A percentile compares a stretch with the other conserved stretches of the same genome.
phyloP scores from a whole-genome alignment of 2,797 vertebrate species.

The Diplodus puntazzo region DNA sequence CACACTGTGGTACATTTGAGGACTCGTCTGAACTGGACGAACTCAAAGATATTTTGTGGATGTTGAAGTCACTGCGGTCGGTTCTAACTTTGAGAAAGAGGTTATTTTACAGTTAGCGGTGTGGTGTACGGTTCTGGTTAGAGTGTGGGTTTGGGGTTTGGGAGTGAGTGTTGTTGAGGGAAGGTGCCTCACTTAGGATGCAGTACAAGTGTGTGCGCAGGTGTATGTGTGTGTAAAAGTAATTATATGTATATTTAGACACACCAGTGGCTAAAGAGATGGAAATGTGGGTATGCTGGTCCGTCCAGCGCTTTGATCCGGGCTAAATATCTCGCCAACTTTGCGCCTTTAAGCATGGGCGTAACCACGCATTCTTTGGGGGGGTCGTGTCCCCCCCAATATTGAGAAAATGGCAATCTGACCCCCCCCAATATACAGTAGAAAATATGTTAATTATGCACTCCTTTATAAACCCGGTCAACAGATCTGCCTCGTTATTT shows the following conservation, averaged over 20 bases:
- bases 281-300: not conserved
- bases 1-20: not conserved
- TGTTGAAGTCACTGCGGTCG: slow-evolving; percentile 29
- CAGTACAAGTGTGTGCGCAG: slow-evolving; percentile 29
- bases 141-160: slow-evolving; percentile 31
- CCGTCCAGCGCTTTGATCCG: not conserved
- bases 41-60: slow-evolving; percentile 31
- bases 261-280: not conserved
- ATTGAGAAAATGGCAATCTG: no score
- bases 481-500: no score
- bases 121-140: slow-evolving; percentile 39
- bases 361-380: no score
- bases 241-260: no score
- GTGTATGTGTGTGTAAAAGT: slow-evolving; percentile 12
- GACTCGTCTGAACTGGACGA: slow-evolving; percentile 20
- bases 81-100: slow-evolving; percentile 33
- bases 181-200: slow-evolving; percentile 13
- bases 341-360: not conserved
- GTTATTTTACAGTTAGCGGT: slow-evolving; percentile 46
- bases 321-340: not conserved
- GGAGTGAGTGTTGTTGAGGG: slow-evolving; percentile 1
- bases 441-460: no score
- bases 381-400: no score
- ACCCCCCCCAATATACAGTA: no score
- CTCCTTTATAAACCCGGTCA: no score